These are phyloP conservation scores for Drosophila demipolita DNA, from an alignment of 2,888 invertebrate species.

Conservation along the genomic window DNA sequence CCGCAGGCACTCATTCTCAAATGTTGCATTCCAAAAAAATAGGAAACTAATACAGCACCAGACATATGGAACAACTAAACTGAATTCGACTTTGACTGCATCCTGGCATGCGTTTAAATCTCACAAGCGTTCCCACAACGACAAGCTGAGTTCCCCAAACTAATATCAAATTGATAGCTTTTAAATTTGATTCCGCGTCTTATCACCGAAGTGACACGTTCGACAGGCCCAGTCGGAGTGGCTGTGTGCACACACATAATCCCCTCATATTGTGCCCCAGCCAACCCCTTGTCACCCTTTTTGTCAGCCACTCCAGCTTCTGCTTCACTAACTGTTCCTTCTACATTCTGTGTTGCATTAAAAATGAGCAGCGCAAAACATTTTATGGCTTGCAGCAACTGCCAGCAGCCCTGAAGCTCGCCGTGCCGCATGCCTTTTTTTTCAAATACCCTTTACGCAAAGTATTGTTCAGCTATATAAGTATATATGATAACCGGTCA, in stretches of 20 bases:
- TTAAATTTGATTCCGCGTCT: conserved; percentile 83
- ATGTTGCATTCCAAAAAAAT: conserved; percentile 30
- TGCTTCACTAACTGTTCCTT: conserved; percentile 4
- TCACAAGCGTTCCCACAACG: conserved; percentile 48
- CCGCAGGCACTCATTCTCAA: conserved; percentile 39
- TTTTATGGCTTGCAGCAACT: conserved; percentile 61
- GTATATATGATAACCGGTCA: neutral
- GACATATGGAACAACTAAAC: conserved; percentile 16
- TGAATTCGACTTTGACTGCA: conserved; percentile 39
- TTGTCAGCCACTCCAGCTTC: neutral
- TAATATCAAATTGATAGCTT: conserved; percentile 83
- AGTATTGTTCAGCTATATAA: neutral
- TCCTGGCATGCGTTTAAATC: conserved; percentile 59
- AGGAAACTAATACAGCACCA: conserved; percentile 13
- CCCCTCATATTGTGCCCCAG: neutral
- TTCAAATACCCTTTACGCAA: conserved; percentile 30
- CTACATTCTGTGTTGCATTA: conserved; percentile 66
- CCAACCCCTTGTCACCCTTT: neutral
- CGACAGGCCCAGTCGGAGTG: conserved; percentile 61
- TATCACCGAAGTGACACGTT: conserved; percentile 71
- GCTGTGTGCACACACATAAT: conserved; percentile 25
- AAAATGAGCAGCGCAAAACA: conserved; percentile 72
- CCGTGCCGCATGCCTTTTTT: conserved; percentile 52
- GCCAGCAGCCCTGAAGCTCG: conserved; percentile 34
- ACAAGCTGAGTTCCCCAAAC: conserved; percentile 59